Base-by-base conservation (phyloP, 2,113 vertebrate species). In the Machaerirhynchus nigripectus region DNA sequence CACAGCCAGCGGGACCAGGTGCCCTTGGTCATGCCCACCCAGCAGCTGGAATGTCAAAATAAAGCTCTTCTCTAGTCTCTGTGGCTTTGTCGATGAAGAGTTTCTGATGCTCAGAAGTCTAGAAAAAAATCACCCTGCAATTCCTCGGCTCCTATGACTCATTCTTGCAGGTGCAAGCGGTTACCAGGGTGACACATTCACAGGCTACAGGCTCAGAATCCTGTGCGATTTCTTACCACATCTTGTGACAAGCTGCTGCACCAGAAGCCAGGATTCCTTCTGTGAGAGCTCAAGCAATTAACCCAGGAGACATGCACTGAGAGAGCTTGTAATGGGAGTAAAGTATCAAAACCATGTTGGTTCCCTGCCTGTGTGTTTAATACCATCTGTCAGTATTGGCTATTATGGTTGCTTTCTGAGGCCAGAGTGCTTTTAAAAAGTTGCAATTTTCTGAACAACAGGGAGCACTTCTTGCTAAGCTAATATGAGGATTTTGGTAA, bases 161-260 rank as follows among this genome's bases (percentile, higher is more conserved):
- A 95, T 9, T 31, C 64, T 42, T 83, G 95, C 96, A 97, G 97
- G 94, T 97, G 96, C 97, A 76, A 75, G 76, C 1, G 26, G 97
- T 97, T 96, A 86, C 97, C 96, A 96, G 80, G 97, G 97, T 95
- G 95, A 97, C 88, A 84, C 44, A 92, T 61, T 95, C 85, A 52
- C 88, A 94, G 82, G 61, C 75, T 91, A 10, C 64, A 61, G 84
- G 63, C 76, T 87, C 89, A 31, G 60, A 88, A 93, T 81, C 33
- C 28, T 65, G 30, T 55, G 80, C 0, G 7, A 70, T 84, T 97
- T 90, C 89, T 95, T 95, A 60, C 73, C 65, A 42, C 4, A 9
- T 78, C 96, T 95, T 90, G 81, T 6, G 15, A 95, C 95, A 96
- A 95, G 89, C 90, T 94, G 93, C 93, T 85, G 83, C 76, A 63